phyloP scores from a whole-genome alignment of 2,797 vertebrate genomes.

The Rhabdomys pumilio region DNA sequence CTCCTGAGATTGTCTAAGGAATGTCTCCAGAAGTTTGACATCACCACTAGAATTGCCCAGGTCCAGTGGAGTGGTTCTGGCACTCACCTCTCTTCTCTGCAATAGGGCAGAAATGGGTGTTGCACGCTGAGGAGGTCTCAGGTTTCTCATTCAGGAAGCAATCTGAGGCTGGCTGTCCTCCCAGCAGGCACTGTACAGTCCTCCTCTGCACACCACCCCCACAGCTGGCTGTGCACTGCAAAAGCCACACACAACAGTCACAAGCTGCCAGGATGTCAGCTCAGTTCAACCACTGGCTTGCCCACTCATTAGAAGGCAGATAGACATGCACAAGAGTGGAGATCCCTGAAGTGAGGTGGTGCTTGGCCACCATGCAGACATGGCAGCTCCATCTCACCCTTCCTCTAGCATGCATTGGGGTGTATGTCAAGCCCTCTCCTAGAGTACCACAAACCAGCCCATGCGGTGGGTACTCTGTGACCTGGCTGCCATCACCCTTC shows the following conservation, averaged over 20 bases:
- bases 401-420: rapidly evolving
- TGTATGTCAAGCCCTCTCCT: rapidly evolving
- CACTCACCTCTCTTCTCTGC: constrained; percentile 86
- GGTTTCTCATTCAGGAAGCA: constrained; percentile 91
- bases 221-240: constrained; percentile 95
- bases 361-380: rapidly evolving
- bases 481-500: background rate
- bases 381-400: rapidly evolving
- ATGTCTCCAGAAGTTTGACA: rapidly evolving
- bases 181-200: constrained; percentile 91
- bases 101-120: constrained; percentile 93
- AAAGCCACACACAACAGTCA: background rate
- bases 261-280: rapidly evolving
- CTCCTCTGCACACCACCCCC: constrained; percentile 94
- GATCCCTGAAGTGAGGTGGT: background rate
- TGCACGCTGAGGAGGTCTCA: constrained; percentile 92
- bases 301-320: too few species aligned
- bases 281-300: rapidly evolving
- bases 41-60: background rate
- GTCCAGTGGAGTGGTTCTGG: rapidly evolving
- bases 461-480: rapidly evolving
- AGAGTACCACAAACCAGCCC: background rate
- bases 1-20: background rate
- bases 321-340: rapidly evolving
- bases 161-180: constrained; percentile 88